A percentile compares a stretch with the other conserved stretches of the same genome.
Evolutionary conservation across 2,113 vertebrate species (phyloP).

Genomic region (Sceloporus undulatus): DNA sequence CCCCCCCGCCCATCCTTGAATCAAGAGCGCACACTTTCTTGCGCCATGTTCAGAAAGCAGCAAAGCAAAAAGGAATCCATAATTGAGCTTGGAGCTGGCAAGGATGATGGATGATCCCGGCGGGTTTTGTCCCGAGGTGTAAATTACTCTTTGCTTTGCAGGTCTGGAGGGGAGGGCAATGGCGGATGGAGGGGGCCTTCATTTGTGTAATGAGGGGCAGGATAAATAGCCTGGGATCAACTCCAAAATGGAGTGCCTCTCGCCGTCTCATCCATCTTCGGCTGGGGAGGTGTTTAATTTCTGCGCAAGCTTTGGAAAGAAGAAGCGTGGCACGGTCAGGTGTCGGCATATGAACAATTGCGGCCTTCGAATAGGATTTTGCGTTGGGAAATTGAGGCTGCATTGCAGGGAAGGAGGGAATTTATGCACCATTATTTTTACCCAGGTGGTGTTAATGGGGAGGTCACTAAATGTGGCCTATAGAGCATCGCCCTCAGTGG

Average conservation of each 20-base stretch:
- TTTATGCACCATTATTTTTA: too few relatives aligned
- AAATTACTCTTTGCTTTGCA: conserved; percentile 32
- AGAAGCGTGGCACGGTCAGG: too few relatives aligned
- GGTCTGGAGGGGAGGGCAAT: background rate
- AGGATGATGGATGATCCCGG: conserved; percentile 46
- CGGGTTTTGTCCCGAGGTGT: conserved; percentile 4
- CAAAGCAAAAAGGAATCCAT: background rate
- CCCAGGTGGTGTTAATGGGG: too few relatives aligned
- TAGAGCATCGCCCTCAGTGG: too few relatives aligned
- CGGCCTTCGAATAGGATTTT: too few relatives aligned
- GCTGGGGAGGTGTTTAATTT: conserved; percentile 13
- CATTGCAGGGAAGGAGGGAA: too few relatives aligned
- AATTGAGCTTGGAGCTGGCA: background rate
- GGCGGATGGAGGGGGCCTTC: background rate
- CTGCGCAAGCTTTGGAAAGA: background rate
- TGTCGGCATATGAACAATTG: too few relatives aligned
- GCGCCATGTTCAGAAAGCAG: background rate
- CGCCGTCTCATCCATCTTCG: background rate
- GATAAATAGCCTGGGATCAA: background rate
- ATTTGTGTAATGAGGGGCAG: conserved; percentile 16
- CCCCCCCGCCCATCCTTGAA: too few relatives aligned
- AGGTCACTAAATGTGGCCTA: too few relatives aligned
- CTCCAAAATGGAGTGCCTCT: background rate
- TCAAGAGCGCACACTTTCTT: background rate
- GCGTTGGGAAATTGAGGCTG: too few relatives aligned